These are phyloP conservation scores for Melanargia galathea DNA, from an alignment of 2,888 invertebrate species.

Conservation along the genomic window DNA sequence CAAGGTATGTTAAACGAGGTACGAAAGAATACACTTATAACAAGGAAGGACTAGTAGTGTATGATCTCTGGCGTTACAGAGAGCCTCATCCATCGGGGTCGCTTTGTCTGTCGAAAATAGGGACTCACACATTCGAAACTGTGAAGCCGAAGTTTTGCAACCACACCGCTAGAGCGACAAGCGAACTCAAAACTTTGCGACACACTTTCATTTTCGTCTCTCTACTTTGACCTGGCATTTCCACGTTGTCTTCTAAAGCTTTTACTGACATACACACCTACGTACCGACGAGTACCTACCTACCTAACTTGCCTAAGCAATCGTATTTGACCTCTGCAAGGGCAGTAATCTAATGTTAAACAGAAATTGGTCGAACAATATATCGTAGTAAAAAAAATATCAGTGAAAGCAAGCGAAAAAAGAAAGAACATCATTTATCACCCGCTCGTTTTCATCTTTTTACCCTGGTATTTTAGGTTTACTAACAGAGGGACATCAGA, in stretches of 20 bases:
- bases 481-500: too few species aligned
- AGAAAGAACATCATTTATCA: too few species aligned
- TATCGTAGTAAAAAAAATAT: too few species aligned
- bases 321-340: too few species aligned
- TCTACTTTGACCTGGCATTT: conserved; percentile 8
- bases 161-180: conserved; percentile 9
- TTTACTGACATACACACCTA: neutral
- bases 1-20: too few species aligned
- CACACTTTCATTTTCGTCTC: conserved; percentile 14
- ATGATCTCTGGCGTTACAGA: conserved; percentile 62
- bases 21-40: neutral
- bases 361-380: too few species aligned
- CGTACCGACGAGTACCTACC: neutral
- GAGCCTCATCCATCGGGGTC: conserved; percentile 53
- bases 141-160: conserved; percentile 22
- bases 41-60: conserved; percentile 50
- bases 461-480: too few species aligned
- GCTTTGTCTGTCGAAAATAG: conserved; percentile 52
- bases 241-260: neutral
- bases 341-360: too few species aligned
- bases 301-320: too few species aligned
- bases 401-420: too few species aligned
- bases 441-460: too few species aligned
- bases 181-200: conserved; percentile 3
- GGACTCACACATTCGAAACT: conserved; percentile 37